Base-by-base conservation (phyloP, 1,140 invertebrate genomes). In the Latrodectus geometricus region DNA sequence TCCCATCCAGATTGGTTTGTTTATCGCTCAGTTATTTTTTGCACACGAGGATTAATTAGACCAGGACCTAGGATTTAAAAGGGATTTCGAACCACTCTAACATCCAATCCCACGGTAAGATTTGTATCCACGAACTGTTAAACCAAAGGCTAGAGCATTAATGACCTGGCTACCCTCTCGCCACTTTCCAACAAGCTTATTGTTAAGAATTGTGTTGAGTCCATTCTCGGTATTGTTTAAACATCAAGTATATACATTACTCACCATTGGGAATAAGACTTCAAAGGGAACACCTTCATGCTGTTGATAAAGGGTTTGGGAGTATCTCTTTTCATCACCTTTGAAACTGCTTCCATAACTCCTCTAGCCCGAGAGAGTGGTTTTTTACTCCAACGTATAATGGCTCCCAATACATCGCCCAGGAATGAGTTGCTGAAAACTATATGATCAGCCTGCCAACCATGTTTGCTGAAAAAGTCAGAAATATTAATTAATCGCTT, bases 381-480 rank as follows among this genome's bases (percentile, higher is more conserved):
- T 48, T 54, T 70, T 50, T 72, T 86, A 17, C 66, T 70, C 83
- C 83, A 86, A 52, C 75, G 83, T 5, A 78, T 49, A 0, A 86
- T 49, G 50, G 75, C 83, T 0, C 75, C 74, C 17, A 77, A 14
- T n/a, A 86, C 65, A 7, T 77, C 75, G 0, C 83, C 83, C 2
- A 86, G 74, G 21, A 77, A 56, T 21, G 52, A 48, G 50, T 48
- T 61, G 35, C 83, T 86, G 21, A 86, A 86, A n/a, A 86, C 15
- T 20, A 86, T 61, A 11, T 86, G 50, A n/a, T 56, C 77, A 12
- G 1, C 7, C 4, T 70, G 83, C 72, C 73, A 76, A 48, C 56
- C 82, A 9, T 17, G 20, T 4, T 49, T 48, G 11, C 65, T 79
- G 20, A 17, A 21, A 73, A 15, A 7, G 5, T 9, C 1, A 23